Base-by-base conservation (phyloP, 2,888 invertebrate species). In the Tenthredo notha region DNA sequence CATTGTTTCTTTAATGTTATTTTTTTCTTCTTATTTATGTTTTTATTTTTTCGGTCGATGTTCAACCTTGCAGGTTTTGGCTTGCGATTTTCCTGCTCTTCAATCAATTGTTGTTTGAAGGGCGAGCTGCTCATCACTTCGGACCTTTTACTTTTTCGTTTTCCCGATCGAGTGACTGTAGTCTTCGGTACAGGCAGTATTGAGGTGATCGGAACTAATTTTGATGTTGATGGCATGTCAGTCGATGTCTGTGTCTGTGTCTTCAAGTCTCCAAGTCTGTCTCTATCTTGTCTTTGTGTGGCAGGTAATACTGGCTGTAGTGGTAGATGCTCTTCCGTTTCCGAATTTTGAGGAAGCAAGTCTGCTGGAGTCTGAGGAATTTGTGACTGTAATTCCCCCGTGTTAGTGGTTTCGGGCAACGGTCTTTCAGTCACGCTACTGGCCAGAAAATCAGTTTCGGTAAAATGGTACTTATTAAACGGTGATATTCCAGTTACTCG, bases 381-480 rank as follows among this genome's bases (percentile, higher is more conserved):
- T 9, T 12, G 25, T 65, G 65, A 65, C 65, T 65, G 21, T n/a
- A 25, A 29, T 7, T 65, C 65, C 65, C 25, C 9, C 29, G 65
- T 29, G 25, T 29, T 4, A n/a, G n/a, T 54, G n/a, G 29, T 21
- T 65, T 18, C 65, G 29, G 61, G 85, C 33, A 77, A 37, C 25
- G 82, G 82, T 15, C 86, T 85, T 74, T 88, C 88, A 65, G 88
- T 88, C 12, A 88, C 87, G 47, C 67, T 70, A 47, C 84, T 65
- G 12, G 87, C 85, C 33, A 85, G 33, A 87, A 88, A 90, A 72
- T 90, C 88, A 58, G 77, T 65, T 74, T 87, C 88, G 25, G 75
- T 43, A 84, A 90, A 89, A 25, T 88, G 86, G 72, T 88, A 75
- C 15, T 58, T 47, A 74, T 90, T 89, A 33, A 87, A 88, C 15